Evolutionary conservation across 2,888 invertebrate genomes (phyloP), one percentile per base, ranked within the genome.

Genomic region (Drosophila putrida): DNA sequence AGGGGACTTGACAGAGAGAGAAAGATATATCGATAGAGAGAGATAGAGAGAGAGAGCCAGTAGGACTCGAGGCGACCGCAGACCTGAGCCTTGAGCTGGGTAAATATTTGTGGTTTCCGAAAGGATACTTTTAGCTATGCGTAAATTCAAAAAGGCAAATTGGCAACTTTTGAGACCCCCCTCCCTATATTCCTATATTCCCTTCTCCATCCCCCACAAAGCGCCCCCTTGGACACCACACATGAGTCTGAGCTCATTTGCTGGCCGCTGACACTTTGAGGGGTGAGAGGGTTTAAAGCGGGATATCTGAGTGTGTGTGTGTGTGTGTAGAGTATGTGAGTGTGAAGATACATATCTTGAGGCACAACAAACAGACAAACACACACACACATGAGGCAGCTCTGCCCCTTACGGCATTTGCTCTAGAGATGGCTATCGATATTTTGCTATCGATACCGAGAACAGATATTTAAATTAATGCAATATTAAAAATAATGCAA

Each of bases 51-150:
- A 20, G 31, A 31, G 31, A 31, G 38, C 15, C 53, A 36, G 38
- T 54, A 77, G 69, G 73, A 67, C 77, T 64, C 53, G 67, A 70
- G 88, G 88, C 82, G 70, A 87, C 84, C 83, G 78, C 84, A 84
- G 84, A 82, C 79, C 88, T 82, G 82, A 73, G 85, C 88, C 88
- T 90, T 89, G 90, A 90, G 91, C 91, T 89, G 89, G 89, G 90
- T 90, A 91, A 91, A 91, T 91, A 91, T 91, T 91, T 91, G 91
- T 90, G 90, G 91, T 89, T 90, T 88, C 82, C 82, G 82, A 89
- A 90, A 82, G 90, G 88, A 90, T 90, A 90, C 86, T 86, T 84
- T 82, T 87, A 86, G 85, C 88, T 87, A 86, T 90, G 90, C 88
- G 88, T 90, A 88, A 88, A 90, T 84, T 87, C 88, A 89, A 90